Conservation (phyloP, 2,888 invertebrate genomes). For the Conus canariensis region DNA sequence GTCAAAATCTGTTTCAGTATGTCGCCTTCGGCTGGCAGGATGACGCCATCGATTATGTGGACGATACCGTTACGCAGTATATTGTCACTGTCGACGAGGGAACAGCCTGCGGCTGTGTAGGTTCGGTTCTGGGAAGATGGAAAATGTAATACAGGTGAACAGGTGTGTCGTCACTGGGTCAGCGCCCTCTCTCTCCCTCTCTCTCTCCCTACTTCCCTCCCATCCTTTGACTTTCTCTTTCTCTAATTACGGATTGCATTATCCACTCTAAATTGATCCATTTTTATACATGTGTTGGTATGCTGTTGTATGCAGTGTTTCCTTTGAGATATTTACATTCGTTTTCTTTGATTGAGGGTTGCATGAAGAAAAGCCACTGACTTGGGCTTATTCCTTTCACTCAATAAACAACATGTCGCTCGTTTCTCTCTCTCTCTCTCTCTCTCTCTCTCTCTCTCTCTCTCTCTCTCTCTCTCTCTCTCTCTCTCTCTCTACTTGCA, state of each 20-base stretch:
- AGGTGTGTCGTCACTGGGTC: too few species aligned
- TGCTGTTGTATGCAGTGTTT: too few species aligned
- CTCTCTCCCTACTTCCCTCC: too few species aligned
- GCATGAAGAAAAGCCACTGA: too few species aligned
- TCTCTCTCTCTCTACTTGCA: not conserved
- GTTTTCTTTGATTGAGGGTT: too few species aligned
- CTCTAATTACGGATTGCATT: too few species aligned
- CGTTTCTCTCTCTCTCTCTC: not conserved
- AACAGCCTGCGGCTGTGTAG: slow-evolving; percentile 46
- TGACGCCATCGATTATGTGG: slow-evolving; percentile 55
- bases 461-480: not conserved
- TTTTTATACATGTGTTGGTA: too few species aligned
- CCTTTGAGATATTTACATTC: too few species aligned
- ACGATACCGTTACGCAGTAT: slow-evolving; percentile 58
- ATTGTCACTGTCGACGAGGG: slow-evolving; percentile 48
- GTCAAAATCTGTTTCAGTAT: slow-evolving; percentile 52
- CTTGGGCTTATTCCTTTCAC: too few species aligned
- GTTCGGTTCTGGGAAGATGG: slow-evolving; percentile 26
- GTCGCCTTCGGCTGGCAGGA: slow-evolving; percentile 53
- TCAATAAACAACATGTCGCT: not conserved
- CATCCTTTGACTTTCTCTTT: too few species aligned
- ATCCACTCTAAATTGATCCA: too few species aligned
- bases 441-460: not conserved
- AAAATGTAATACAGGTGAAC: not conserved
- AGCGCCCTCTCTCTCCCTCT: too few species aligned